A percentile compares a stretch with the other conserved stretches of the same genome.
Conservation (phyloP, 2,113 vertebrate species). For the Melospiza georgiana region DNA sequence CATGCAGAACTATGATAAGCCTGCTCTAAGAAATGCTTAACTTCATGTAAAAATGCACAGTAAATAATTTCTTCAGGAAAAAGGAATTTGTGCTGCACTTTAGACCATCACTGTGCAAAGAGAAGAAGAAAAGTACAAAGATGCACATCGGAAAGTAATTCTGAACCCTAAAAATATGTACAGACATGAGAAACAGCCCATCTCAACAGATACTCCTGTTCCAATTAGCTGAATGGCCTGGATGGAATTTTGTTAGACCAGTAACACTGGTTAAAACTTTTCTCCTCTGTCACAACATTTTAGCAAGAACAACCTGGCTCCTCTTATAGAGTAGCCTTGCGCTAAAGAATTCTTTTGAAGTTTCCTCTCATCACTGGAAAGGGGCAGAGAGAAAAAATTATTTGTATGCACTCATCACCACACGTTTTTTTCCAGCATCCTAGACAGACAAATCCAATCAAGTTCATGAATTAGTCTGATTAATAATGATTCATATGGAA, state of each 20-base stretch:
- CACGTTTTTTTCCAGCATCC: background rate
- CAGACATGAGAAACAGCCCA: background rate
- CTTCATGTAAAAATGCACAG: constrained; percentile 15
- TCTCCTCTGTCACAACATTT: background rate
- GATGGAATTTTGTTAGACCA: background rate
- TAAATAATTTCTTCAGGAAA: constrained; percentile 6
- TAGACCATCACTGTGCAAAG: background rate
- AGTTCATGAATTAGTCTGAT: background rate
- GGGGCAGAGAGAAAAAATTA: background rate
- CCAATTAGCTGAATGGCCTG: background rate
- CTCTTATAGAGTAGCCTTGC: background rate
- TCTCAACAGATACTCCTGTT: background rate
- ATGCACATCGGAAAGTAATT: background rate
- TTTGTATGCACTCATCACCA: background rate
- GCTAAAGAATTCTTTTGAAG: background rate
- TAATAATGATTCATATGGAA: background rate
- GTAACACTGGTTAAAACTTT: background rate
- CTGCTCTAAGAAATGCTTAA: background rate
- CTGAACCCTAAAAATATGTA: background rate
- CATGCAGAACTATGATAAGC: constrained; percentile 15
- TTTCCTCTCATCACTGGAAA: background rate
- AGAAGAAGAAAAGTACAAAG: background rate
- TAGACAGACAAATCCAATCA: background rate
- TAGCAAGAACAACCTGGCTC: background rate
- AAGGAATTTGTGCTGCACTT: background rate